Evolutionary conservation across 2,797 vertebrate genomes (phyloP).

Genomic region (Sitta carolinensis): DNA sequence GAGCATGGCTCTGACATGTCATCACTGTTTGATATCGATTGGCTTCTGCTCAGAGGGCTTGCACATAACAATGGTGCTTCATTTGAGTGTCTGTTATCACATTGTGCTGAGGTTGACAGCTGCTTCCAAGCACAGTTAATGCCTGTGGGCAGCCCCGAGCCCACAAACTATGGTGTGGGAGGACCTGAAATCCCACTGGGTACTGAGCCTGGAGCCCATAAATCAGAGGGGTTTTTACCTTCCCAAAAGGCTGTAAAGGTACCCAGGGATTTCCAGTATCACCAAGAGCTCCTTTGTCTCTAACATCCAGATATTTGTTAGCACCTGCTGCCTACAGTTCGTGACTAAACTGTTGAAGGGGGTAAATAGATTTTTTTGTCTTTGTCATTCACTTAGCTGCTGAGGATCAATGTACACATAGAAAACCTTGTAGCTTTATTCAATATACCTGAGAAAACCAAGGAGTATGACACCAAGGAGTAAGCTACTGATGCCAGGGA

Average conservation of each 20-base stretch:
- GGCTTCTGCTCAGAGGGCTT: neutral
- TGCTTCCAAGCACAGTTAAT: slow-evolving; percentile 50
- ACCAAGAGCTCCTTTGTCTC: neutral
- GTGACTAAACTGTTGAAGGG: neutral
- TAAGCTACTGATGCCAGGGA: neutral
- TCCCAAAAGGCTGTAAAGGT: neutral
- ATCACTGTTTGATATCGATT: slow-evolving; percentile 43
- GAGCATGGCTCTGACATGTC: neutral
- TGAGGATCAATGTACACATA: neutral
- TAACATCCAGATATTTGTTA: neutral
- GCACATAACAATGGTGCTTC: neutral
- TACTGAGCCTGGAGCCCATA: neutral
- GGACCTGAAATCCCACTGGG: neutral
- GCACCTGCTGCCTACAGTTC: neutral
- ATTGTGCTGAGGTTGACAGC: slow-evolving; percentile 19
- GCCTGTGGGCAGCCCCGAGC: neutral
- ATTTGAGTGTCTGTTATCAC: slow-evolving; percentile 33
- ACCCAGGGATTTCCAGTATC: neutral
- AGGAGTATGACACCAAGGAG: rapidly evolving
- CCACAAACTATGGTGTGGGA: neutral
- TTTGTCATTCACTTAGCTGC: neutral
- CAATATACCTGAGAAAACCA: neutral
- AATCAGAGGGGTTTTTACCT: neutral
- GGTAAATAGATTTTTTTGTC: neutral
- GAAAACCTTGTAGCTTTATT: neutral